A percentile compares a stretch with the other conserved stretches of the same genome.
Evolutionary conservation across 2,888 invertebrate genomes (phyloP).

Genomic region (Caenorhabditis sp.): DNA sequence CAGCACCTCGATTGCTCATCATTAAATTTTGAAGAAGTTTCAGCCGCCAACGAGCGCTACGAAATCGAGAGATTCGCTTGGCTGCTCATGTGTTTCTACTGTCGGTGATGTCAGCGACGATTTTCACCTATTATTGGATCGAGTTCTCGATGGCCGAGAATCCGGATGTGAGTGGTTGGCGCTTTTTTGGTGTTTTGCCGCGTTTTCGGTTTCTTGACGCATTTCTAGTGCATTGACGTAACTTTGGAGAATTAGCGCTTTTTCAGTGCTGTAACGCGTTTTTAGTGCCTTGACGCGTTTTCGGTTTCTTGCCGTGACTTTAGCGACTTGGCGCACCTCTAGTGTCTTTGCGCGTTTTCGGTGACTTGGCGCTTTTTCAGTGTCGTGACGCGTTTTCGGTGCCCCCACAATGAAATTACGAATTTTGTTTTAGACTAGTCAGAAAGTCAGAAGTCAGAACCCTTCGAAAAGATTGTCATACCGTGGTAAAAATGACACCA

Average conservation of each 20-base stretch:
- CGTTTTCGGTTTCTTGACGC: neutral
- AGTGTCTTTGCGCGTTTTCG: neutral
- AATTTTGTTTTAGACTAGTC: neutral
- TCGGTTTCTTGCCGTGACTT: neutral
- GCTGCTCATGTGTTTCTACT: slow-evolving; percentile 49
- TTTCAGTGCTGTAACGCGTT: neutral
- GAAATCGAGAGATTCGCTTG: slow-evolving; percentile 49
- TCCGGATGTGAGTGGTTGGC: slow-evolving; percentile 27
- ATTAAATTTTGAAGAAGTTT: slow-evolving; percentile 2
- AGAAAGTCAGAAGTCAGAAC: too few relatives aligned
- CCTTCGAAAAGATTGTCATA: too few relatives aligned
- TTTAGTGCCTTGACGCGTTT: neutral
- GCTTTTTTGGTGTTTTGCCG: neutral
- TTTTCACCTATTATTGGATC: slow-evolving; percentile 45
- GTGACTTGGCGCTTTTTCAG: neutral
- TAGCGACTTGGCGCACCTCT: neutral
- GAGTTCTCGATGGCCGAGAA: slow-evolving; percentile 34
- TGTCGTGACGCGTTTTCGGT: neutral
- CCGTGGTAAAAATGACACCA: too few relatives aligned
- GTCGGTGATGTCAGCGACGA: slow-evolving; percentile 29
- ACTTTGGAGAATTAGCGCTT: neutral
- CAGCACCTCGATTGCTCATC: neutral
- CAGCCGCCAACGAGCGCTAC: slow-evolving; percentile 26
- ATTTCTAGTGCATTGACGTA: neutral
- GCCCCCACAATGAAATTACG: too few relatives aligned